phyloP scores from a whole-genome alignment of 2,797 vertebrate species.

The Cyprinodon diabolis region DNA sequence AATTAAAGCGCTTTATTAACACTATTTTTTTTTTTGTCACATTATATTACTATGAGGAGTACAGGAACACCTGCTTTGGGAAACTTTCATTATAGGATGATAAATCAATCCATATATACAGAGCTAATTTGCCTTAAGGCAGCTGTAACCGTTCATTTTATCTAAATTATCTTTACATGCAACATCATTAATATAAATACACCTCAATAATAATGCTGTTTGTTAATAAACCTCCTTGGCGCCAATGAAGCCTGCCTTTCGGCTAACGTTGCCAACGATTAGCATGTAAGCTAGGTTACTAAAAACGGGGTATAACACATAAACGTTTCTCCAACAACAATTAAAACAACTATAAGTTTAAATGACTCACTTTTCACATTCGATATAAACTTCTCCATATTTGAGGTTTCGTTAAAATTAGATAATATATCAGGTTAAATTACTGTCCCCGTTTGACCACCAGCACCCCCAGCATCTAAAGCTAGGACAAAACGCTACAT shows the following conservation, averaged over 20 bases:
- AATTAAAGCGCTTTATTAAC: no score
- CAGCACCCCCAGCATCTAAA: slow-evolving; percentile 10
- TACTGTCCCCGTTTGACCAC: slow-evolving; percentile 10
- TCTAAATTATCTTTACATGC: no score
- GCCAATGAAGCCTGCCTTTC: background rate
- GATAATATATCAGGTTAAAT: accelerated
- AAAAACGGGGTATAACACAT: background rate
- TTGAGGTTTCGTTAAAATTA: background rate
- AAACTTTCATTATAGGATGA: no score
- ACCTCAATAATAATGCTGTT: no score
- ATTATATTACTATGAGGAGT: no score
- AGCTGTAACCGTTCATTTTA: no score
- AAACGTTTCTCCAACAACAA: background rate
- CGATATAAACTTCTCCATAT: slow-evolving; percentile 68
- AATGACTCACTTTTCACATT: slow-evolving; percentile 71
- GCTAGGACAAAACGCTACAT: background rate
- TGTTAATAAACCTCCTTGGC: background rate
- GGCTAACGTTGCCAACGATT: background rate
- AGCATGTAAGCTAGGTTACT: background rate
- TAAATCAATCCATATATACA: no score
- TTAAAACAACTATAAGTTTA: accelerated
- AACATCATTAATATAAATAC: no score
- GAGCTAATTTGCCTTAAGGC: no score
- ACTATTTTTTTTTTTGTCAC: no score
- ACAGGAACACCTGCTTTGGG: no score